Conservation (phyloP, 2,888 invertebrate genomes). For the Drosophila phalerata region DNA sequence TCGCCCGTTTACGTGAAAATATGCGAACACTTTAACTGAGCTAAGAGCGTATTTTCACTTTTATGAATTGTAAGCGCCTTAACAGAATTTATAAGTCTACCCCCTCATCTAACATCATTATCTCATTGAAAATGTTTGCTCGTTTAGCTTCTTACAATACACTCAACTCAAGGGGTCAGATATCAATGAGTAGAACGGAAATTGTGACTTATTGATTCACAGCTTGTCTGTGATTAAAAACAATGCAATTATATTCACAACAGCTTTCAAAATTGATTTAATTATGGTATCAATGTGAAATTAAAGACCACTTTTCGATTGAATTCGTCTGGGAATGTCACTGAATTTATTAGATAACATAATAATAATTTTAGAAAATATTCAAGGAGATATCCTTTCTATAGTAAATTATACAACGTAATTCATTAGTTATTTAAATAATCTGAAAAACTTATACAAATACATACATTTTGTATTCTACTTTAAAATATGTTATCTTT, state of each 20-base stretch:
- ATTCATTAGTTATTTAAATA: too few species aligned
- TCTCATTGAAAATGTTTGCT: slow-evolving; percentile 7
- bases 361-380: neutral
- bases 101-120: neutral
- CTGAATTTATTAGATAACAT: neutral
- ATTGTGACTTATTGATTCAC: slow-evolving; percentile 14
- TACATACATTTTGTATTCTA: too few species aligned
- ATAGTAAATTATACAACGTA: neutral
- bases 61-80: slow-evolving; percentile 44
- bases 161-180: slow-evolving; percentile 4
- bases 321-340: neutral
- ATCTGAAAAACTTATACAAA: too few species aligned
- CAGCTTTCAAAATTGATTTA: slow-evolving; percentile 4
- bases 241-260: slow-evolving; percentile 8
- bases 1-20: slow-evolving; percentile 35
- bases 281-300: neutral
- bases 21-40: slow-evolving; percentile 45
- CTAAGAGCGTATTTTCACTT: slow-evolving; percentile 41
- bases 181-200: slow-evolving; percentile 14
- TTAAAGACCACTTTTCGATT: neutral
- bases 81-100: slow-evolving; percentile 13
- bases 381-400: neutral
- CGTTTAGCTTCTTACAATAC: neutral
- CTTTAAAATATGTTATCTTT: neutral
- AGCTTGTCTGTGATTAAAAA: slow-evolving; percentile 1